Evolutionary conservation across 2,113 vertebrate genomes (phyloP), one percentile per base, ranked within the genome.

Genomic region (Bujurquina vittata): DNA sequence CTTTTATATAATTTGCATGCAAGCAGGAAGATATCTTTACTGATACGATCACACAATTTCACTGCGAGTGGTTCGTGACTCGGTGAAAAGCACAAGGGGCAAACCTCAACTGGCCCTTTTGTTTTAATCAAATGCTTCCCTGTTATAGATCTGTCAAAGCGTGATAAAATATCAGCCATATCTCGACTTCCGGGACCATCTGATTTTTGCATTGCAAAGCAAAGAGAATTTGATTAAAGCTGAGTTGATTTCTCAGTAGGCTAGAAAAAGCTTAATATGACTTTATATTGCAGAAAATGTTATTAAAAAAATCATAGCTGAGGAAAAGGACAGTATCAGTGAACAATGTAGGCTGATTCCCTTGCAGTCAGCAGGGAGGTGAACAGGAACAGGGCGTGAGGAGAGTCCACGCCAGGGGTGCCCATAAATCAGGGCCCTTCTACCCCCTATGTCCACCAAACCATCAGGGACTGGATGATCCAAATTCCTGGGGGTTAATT

Each of bases 401-500:
- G 88, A 89, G 93, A 94, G 87, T 81, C 89, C 84, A 82, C 89
- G 84, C 93, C 88, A 94, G 92, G 91, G 93, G 92, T 93, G 91
- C 87, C 93, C 93, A 95, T 95, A 95, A 96, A 96, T 95, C 94
- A 95, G 90, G 81, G 91, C 82, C 90, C 94, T 91, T 90, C 89
- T 92, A 90, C 94, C 92, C 92, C 88, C 81, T 90, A 83, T 89
- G 91, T 93, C 91, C 92, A 93, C 84, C 91, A 91, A 92, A 85
- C 85, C 94, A 91, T 86, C 92, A 87, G 88, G 89, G 88, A 93
- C 89, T 90, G 88, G 91, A 95, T 94, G 89, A 94, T 94, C 94
- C 92, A 95, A 95, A 96, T 96, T 96, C 95, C 95, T 94, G 85
- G 91, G 88, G 91, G 93, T 95, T 95, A 95, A 94, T 95, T 95